Conservation (phyloP, 64 coral and sea anemone genomes). For the Montipora sp. region DNA sequence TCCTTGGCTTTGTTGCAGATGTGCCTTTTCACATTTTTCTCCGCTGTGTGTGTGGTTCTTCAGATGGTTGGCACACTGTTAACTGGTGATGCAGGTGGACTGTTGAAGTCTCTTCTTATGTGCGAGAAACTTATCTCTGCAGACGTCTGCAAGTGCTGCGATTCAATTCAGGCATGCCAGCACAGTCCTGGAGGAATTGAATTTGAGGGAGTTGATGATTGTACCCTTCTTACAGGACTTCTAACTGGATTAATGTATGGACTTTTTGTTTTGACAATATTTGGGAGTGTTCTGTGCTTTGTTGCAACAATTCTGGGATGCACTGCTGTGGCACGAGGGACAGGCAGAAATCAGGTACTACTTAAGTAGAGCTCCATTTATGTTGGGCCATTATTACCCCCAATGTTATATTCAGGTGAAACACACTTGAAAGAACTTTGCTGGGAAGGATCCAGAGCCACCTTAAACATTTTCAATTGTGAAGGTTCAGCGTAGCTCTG, state of each 20-base stretch:
- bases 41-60: slow-evolving; percentile 86
- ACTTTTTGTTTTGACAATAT: slow-evolving; percentile 85
- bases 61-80: slow-evolving; percentile 94
- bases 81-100: slow-evolving; percentile 83
- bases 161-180: slow-evolving; percentile 50
- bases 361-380: not conserved
- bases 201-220: slow-evolving; percentile 77
- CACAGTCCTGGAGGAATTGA: slow-evolving; percentile 41
- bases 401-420: too few species aligned
- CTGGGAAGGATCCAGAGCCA: too few species aligned
- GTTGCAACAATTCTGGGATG: slow-evolving; percentile 90
- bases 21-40: slow-evolving; percentile 95
- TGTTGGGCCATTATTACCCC: not conserved
- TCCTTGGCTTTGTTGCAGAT: slow-evolving; percentile 57
- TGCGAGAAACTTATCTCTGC: slow-evolving; percentile 25
- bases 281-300: slow-evolving; percentile 87
- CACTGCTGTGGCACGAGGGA: slow-evolving; percentile 83
- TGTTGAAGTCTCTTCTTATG: slow-evolving; percentile 76
- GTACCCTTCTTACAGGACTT: slow-evolving; percentile 68
- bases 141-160: slow-evolving; percentile 72
- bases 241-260: slow-evolving; percentile 88
- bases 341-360: slow-evolving; percentile 81
- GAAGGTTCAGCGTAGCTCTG: too few species aligned
- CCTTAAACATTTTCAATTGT: too few species aligned
- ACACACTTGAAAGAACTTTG: not conserved